Conservation (phyloP, 2,113 vertebrate species). For the Ifrita kowaldi region DNA sequence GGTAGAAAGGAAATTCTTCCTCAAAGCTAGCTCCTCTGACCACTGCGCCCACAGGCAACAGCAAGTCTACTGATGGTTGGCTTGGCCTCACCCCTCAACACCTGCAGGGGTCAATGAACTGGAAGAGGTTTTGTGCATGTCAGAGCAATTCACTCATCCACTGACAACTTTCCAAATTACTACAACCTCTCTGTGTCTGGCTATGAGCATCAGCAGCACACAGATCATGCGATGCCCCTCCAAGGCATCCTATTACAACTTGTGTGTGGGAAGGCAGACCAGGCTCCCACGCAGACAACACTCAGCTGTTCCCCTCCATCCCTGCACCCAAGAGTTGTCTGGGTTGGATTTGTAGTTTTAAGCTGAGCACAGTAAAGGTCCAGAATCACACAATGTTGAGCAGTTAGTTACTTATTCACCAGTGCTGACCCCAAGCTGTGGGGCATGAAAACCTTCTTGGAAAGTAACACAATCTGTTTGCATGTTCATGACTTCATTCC, state of each 20-base stretch:
- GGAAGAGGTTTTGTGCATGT: neutral
- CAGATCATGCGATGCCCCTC: rapidly evolving
- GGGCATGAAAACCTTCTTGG: neutral
- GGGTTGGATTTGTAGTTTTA: neutral
- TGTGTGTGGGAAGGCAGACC: neutral
- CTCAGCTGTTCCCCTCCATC: neutral
- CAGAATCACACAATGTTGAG: neutral
- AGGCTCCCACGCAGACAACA: neutral
- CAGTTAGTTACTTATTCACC: conserved; percentile 1
- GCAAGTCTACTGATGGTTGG: neutral
- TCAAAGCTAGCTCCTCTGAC: neutral
- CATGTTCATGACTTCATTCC: neutral
- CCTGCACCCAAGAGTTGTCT: neutral
- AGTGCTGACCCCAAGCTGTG: neutral
- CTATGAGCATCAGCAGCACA: neutral
- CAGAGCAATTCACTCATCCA: neutral
- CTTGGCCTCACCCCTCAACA: neutral
- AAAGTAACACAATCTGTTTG: neutral
- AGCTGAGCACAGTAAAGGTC: neutral
- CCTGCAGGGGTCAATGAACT: neutral
- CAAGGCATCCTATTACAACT: neutral
- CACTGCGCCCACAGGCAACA: neutral
- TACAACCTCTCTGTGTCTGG: neutral
- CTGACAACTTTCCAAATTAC: neutral
- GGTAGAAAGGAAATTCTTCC: neutral